Base-by-base conservation (phyloP, 2,113 vertebrate genomes). In the Megaceryle torquata region DNA sequence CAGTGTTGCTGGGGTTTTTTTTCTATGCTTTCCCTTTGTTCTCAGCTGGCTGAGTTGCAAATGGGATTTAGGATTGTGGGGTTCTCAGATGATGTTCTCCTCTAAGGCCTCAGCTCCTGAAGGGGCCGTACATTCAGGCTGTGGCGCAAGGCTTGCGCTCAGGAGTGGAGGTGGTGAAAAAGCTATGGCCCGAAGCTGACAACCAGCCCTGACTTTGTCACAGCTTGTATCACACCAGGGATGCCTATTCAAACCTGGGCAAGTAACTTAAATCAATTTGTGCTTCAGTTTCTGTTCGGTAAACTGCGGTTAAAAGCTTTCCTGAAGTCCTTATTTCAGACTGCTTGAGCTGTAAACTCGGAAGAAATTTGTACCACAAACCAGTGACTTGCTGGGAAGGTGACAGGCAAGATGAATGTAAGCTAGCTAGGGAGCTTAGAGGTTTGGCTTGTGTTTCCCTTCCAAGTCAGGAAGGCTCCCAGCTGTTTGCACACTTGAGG, bases 1-100 rank as follows among this genome's bases (percentile, higher is more conserved):
- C 19, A 51, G 48, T 8, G 13, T 9, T 68, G 76, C 6, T 39
- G 0, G 44, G 44, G 22, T 5, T 11, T 0, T 29, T 29, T n/a
- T 21, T 56, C 15, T 7, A 5, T 5, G 15, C 11, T 75, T 50
- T 39, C 22, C 19, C 4, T 54, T 41, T 11, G 16, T 35, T 51
- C 11, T 72, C 35, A 44, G 67, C 28, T 60, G 39, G 28, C 31
- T 37, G 53, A 57, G 63, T 41, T 77, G 29, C 56, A 82, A 44
- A 4, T 29, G 44, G 57, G 18, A 13, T 39, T 33, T 25, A 2
- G 53, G 35, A 18, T 8, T 24, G 25, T 6, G 37, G 8, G 7
- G 20, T 13, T 68, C n/a, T 57, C 3, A 3, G n/a, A 3, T 18
- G 19, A 14, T 43, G 15, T 0, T 33, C 6, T 35, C 12, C 28